phyloP scores from a whole-genome alignment of 1,140 invertebrate species.

The Bacillus rossius region DNA sequence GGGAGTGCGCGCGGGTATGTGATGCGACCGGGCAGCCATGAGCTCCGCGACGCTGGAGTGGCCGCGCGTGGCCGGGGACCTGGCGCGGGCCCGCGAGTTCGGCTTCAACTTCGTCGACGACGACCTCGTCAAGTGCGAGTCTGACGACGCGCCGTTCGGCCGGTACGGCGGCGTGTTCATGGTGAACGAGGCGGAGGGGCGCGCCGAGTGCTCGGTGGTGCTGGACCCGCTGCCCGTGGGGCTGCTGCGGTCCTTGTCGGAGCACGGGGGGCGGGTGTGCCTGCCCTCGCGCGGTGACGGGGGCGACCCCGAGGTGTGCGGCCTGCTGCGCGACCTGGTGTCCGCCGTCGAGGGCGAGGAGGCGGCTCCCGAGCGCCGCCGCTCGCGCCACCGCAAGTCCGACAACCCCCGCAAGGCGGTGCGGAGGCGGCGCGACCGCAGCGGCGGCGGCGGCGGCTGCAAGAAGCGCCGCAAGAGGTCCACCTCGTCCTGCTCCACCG shows the following conservation, averaged over 20 bases:
- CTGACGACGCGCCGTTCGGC: background rate
- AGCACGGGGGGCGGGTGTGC: slow-evolving; percentile 8
- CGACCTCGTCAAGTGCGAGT: slow-evolving; percentile 7
- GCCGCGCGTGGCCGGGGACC: slow-evolving; percentile 5
- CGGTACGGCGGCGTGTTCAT: slow-evolving; percentile 11
- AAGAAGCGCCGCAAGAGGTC: slow-evolving; percentile 12
- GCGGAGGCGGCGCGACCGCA: slow-evolving; percentile 13
- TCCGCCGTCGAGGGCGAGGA: background rate
- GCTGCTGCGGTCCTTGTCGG: slow-evolving; percentile 13
- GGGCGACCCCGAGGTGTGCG: slow-evolving; percentile 2
- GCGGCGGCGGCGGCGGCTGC: background rate
- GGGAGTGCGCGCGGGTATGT: background rate
- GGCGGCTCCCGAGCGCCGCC: background rate
- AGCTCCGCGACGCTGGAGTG: slow-evolving; percentile 8
- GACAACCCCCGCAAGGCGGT: slow-evolving; percentile 34
- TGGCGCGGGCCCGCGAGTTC: slow-evolving; percentile 10
- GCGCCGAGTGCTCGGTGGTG: slow-evolving; percentile 17
- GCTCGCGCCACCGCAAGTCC: slow-evolving; percentile 37
- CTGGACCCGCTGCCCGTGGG: slow-evolving; percentile 19
- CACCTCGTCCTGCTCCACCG: slow-evolving; percentile 10
- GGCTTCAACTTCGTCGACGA: slow-evolving; percentile 15
- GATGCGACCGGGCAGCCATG: background rate
- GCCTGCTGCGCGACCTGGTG: slow-evolving; percentile 8
- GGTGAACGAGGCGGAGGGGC: slow-evolving; percentile 2
- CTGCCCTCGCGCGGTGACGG: background rate